Evolutionary conservation across 2,113 vertebrate species (phyloP).

Genomic region (Protomyctophum bolini): DNA sequence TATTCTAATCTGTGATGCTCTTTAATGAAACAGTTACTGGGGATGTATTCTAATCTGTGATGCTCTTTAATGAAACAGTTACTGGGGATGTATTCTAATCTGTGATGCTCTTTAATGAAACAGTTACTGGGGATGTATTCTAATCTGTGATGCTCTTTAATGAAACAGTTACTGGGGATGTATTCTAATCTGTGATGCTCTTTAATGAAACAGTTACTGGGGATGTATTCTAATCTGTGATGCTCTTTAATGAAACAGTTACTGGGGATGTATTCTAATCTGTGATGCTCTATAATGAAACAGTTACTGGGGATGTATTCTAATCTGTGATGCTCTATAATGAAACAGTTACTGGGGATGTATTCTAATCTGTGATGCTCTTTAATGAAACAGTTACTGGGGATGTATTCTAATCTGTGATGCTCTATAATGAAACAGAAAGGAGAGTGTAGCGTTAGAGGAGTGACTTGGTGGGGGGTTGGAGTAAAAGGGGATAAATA

Average conservation of each 20-base stretch:
- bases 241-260: not conserved
- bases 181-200: too few species aligned
- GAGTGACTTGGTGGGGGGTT: not conserved
- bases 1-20: too few species aligned
- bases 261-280: not conserved
- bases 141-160: too few species aligned
- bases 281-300: not conserved
- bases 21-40: not conserved
- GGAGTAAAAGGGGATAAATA: not conserved
- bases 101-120: not conserved
- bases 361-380: too few species aligned
- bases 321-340: too few species aligned
- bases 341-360: not conserved
- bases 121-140: not conserved
- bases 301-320: not conserved
- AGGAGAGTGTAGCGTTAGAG: not conserved
- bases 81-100: not conserved
- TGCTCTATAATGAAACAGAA: not conserved
- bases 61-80: not conserved
- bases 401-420: not conserved
- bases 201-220: not conserved
- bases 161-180: not conserved
- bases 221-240: not conserved
- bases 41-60: not conserved
- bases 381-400: not conserved